Conservation (phyloP, 1,140 invertebrate genomes). For the Dreissena polymorpha region DNA sequence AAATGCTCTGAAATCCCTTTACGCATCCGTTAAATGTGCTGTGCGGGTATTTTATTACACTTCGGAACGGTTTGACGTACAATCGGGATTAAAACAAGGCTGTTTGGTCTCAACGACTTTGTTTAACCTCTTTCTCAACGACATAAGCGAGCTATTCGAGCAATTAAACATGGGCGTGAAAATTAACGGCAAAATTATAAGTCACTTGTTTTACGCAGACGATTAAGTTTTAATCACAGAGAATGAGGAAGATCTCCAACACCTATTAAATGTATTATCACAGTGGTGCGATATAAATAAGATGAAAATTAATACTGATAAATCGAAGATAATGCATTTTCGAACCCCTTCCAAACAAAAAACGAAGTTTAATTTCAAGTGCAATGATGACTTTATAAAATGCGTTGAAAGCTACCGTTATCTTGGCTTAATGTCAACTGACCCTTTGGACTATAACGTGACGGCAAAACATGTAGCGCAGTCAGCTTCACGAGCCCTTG, state of each 20-base stretch:
- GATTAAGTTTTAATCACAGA: slow-evolving; percentile 36
- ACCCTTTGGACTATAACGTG: neutral
- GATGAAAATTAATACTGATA: slow-evolving; percentile 8
- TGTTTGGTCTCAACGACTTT: neutral
- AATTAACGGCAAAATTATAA: slow-evolving; percentile 8
- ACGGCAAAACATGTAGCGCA: slow-evolving; percentile 17
- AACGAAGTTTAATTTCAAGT: slow-evolving; percentile 7
- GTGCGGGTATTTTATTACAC: neutral
- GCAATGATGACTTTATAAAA: neutral
- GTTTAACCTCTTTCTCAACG: slow-evolving; percentile 31
- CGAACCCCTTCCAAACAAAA: neutral
- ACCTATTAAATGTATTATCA: neutral
- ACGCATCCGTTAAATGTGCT: neutral
- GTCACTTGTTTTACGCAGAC: slow-evolving; percentile 26
- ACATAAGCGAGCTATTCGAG: neutral
- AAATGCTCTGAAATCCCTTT: slow-evolving; percentile 3
- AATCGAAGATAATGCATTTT: slow-evolving; percentile 45
- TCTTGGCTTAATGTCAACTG: neutral
- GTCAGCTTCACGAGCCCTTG: slow-evolving; percentile 13
- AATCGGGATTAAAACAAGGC: slow-evolving; percentile 17
- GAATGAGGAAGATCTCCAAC: slow-evolving; percentile 30
- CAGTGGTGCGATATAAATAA: slow-evolving; percentile 20
- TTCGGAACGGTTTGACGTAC: neutral
- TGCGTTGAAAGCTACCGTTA: slow-evolving; percentile 2
- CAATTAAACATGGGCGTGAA: slow-evolving; percentile 4